Base-by-base conservation (phyloP, 2,113 vertebrate genomes). In the Maccullochella peelii region DNA sequence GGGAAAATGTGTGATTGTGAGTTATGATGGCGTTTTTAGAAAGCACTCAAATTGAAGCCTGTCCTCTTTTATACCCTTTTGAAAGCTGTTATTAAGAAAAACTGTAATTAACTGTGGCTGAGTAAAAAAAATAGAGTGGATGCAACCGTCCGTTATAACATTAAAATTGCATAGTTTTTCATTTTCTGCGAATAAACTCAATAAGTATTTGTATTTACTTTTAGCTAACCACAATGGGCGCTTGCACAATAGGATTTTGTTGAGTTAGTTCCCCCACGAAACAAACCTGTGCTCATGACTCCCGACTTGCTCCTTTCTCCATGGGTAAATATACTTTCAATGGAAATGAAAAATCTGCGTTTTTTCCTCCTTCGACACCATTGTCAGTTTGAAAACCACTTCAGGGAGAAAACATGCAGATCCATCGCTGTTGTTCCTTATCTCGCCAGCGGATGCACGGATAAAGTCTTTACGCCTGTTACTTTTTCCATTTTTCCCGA, bases 231-330 rank as follows among this genome's bases (percentile, higher is more conserved):
- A 75, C 40, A 83, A 77, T 18, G 72, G 4, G 2, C 5, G 36
- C 15, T 68, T 52, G 67, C 76, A 77, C 27, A 66, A 59, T 18
- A 80, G 20, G 20, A 44, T 36, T 89, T 73, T 38, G 82, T 67
- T 66, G 50, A 72, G 73, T 80, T 83, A 85, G 84, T 88, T 90
- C 62, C 88, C 80, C 61, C 86, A 80, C 68, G 88, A 94, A 93
- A 95, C 96, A 91, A 95, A 96, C 96, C 96, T 96, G 96, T 86
- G 94, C 95, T 96, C 96, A 96, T 96, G 96, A 94, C 95, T 95
- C 94, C 91, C 80, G 89, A 94, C 92, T 92, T 63, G 82, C 80
- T 94, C 91, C 86, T 91, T 93, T 94, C 90, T 95, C 95, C 95
- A 95, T 96, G 94, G 93, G 95, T 90, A 88, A 94, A 85, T 85